These are phyloP conservation scores for Dryadula phaetusa DNA, from an alignment of 2,888 invertebrate species.

Conservation along the genomic window DNA sequence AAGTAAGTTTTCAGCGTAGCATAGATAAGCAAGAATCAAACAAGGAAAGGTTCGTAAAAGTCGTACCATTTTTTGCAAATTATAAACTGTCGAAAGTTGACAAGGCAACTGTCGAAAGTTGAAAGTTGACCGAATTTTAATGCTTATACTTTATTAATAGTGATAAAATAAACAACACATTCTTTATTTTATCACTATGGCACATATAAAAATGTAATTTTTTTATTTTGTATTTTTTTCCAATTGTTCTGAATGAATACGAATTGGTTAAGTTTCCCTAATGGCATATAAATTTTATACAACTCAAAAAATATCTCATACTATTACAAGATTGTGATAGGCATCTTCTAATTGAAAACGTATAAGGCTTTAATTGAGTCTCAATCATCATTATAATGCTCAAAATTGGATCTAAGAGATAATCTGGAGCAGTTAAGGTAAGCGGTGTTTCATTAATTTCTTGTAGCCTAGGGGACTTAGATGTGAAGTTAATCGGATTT, in stretches of 20 bases:
- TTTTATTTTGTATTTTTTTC: too few relatives aligned
- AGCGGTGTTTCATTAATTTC: conserved; percentile 59
- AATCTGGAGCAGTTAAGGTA: conserved; percentile 53
- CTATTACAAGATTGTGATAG: conserved; percentile 17
- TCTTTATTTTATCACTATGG: too few relatives aligned
- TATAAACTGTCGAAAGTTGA: too few relatives aligned
- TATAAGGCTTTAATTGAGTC: conserved; percentile 44
- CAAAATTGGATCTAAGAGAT: conserved; percentile 48
- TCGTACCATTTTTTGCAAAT: too few relatives aligned
- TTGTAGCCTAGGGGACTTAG: conserved; percentile 53
- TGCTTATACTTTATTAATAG: too few relatives aligned
- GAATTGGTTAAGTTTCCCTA: not conserved
- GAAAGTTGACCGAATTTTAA: too few relatives aligned
- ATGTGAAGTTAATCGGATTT: conserved; percentile 57
- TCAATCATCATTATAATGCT: conserved; percentile 53
- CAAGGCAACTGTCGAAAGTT: too few relatives aligned
- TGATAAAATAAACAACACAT: too few relatives aligned
- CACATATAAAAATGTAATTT: too few relatives aligned
- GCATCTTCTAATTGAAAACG: conserved; percentile 27
- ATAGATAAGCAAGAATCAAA: too few relatives aligned
- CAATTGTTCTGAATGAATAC: not conserved
- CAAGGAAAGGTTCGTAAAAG: too few relatives aligned
- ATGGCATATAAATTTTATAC: not conserved
- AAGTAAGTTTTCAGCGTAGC: too few relatives aligned
- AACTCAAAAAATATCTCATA: not conserved